Evolutionary conservation across 2,113 vertebrate species (phyloP).

Genomic region (Nicator chloris): DNA sequence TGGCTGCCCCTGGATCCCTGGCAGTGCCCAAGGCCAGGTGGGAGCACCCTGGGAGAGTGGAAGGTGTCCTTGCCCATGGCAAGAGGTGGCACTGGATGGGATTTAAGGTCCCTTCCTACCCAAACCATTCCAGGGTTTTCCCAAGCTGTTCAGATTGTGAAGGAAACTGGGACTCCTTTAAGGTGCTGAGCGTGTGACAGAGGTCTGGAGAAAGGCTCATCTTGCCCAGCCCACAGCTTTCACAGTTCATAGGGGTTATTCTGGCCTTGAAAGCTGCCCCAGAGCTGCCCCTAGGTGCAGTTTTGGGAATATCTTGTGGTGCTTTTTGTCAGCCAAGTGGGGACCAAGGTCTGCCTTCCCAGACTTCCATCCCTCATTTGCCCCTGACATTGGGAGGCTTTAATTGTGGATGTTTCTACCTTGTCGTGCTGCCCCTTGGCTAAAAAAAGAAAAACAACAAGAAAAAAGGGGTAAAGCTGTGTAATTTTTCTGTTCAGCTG

Average conservation of each 20-base stretch:
- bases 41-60: background rate
- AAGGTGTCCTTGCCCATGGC: background rate
- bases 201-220: background rate
- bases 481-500: background rate
- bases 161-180: background rate
- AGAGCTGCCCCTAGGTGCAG: background rate
- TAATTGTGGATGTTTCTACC: background rate
- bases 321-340: background rate
- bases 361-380: background rate
- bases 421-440: background rate
- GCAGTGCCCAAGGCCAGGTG: background rate
- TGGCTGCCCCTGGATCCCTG: background rate
- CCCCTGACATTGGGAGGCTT: background rate
- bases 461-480: background rate
- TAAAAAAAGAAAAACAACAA: background rate
- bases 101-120: background rate
- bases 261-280: background rate
- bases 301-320: background rate
- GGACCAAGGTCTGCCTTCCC: background rate
- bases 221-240: background rate
- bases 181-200: rapidly evolving
- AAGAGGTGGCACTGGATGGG: background rate
- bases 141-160: background rate
- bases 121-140: background rate
- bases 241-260: background rate